Base-by-base conservation (phyloP, 2,797 vertebrate species). In the Chanos chanos region DNA sequence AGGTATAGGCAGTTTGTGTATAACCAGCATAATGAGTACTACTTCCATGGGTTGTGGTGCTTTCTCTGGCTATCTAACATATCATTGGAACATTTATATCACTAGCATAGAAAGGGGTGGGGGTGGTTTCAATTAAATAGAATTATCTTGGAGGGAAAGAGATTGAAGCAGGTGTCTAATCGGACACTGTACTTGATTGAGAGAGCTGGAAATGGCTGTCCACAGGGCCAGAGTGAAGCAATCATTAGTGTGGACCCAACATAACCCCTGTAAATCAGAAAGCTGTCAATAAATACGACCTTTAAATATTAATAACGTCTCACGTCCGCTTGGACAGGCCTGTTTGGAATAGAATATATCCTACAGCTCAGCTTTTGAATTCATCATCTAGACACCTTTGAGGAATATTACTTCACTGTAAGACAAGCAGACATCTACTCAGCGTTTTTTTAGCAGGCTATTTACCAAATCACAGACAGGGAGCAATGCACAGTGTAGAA, bases 241-340 rank as follows among this genome's bases (percentile, higher is more conserved):
- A 83, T 86, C 80, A 83, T 86, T 86, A 84, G 68, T 68, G 50
- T 73, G 80, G 80, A 83, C 84, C 80, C 85, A 65, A 72, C 70
- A 77, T 84, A 79, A 85, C 80, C 81, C 81, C 84, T 72, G 82
- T 88, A 85, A 84, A 70, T 89, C 86, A 86, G 69, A 61, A 72
- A 59, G 56, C 72, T 81, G 83, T 87, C 86, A 87, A 87, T 89
- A 88, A 81, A 62, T 57, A 3, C 47, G 71, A 75, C 83, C 52
- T 79, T 88, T 90, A 89, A 89, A 89, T 84, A 89, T 88, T 81
- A 83, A 64, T 49, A 58, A 40, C 53, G 53, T 30, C 34, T 63
- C 56, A 54, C 43, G 51, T 50, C 41, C 56, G 67, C 60, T 65
- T 65, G 53, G 50, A 24, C 53, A 43, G 33, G 13, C 61, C 62